phyloP scores from a whole-genome alignment of 1,140 invertebrate species.

The Drosophila ogumai region DNA sequence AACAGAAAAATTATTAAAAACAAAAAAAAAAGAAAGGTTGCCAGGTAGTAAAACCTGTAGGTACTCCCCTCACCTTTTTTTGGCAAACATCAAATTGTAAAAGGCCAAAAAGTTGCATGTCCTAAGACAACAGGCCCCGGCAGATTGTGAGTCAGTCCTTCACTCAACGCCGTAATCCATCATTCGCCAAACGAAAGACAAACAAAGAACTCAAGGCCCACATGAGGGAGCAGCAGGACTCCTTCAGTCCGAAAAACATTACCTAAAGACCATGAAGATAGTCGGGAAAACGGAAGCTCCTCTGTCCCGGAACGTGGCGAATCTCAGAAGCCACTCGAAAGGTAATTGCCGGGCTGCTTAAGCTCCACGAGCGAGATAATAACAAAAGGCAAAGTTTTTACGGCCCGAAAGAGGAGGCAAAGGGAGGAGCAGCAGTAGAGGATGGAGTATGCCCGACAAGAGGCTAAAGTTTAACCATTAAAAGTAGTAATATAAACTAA shows the following conservation, averaged over 20 bases:
- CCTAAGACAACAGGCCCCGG: slow-evolving; percentile 65
- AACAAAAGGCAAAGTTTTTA: slow-evolving; percentile 79
- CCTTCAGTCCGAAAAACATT: slow-evolving; percentile 39
- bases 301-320: slow-evolving; percentile 19
- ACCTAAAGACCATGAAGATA: slow-evolving; percentile 46
- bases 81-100: slow-evolving; percentile 4
- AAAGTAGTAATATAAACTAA: slow-evolving; percentile 90
- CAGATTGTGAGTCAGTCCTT: slow-evolving; percentile 2
- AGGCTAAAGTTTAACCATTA: slow-evolving; percentile 77
- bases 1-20: background rate
- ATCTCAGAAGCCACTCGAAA: slow-evolving; percentile 77
- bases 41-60: background rate
- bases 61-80: slow-evolving; percentile 7
- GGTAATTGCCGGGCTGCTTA: slow-evolving; percentile 76
- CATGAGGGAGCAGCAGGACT: slow-evolving; percentile 16
- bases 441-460: slow-evolving; percentile 12
- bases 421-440: background rate
- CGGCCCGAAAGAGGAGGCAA: slow-evolving; percentile 6
- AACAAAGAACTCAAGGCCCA: slow-evolving; percentile 36
- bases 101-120: slow-evolving; percentile 52
- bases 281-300: slow-evolving; percentile 4
- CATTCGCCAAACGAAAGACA: slow-evolving; percentile 42
- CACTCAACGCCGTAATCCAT: slow-evolving; percentile 50
- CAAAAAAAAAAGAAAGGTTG: background rate
- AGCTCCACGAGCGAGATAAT: slow-evolving; percentile 68